Evolutionary conservation across 2,888 invertebrate genomes (phyloP).

Genomic region (Oxystoma pomonae): DNA sequence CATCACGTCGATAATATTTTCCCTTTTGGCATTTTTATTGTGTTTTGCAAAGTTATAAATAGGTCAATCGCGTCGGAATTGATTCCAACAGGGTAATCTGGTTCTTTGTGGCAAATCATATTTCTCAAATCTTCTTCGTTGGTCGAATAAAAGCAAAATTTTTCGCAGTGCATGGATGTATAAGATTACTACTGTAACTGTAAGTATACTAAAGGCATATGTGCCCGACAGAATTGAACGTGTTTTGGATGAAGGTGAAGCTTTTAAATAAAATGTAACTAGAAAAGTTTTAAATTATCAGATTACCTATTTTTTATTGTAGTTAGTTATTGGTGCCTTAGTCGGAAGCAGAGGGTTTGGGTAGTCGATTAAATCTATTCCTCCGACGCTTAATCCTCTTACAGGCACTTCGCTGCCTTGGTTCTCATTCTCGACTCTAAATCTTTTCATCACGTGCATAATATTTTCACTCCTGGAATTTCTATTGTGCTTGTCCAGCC

Average conservation of each 20-base stretch:
- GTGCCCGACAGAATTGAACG: no score
- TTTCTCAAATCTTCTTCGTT: conserved; percentile 38
- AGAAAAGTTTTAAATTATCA: no score
- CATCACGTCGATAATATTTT: conserved; percentile 49
- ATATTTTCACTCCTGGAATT: conserved; percentile 39
- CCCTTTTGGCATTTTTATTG: conserved; percentile 26
- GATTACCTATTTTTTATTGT: no score
- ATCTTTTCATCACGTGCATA: conserved; percentile 48
- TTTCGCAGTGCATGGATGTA: conserved; percentile 48
- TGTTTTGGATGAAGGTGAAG: no score
- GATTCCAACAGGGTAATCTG: conserved; percentile 27
- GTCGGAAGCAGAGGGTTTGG: neutral
- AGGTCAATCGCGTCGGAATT: conserved; percentile 45
- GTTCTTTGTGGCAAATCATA: conserved; percentile 41
- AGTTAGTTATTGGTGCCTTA: no score
- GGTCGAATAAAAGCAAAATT: conserved; percentile 41
- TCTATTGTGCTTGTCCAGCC: conserved; percentile 37
- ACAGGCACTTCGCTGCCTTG: neutral
- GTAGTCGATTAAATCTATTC: neutral
- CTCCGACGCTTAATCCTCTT: neutral
- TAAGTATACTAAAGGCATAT: no score
- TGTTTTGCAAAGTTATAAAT: conserved; percentile 42
- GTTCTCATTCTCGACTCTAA: conserved; percentile 7
- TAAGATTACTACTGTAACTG: no score
- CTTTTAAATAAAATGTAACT: no score